These are phyloP conservation scores for Phataginus tetradactyla DNA, from an alignment of 2,797 vertebrate genomes.

Conservation along the genomic window DNA sequence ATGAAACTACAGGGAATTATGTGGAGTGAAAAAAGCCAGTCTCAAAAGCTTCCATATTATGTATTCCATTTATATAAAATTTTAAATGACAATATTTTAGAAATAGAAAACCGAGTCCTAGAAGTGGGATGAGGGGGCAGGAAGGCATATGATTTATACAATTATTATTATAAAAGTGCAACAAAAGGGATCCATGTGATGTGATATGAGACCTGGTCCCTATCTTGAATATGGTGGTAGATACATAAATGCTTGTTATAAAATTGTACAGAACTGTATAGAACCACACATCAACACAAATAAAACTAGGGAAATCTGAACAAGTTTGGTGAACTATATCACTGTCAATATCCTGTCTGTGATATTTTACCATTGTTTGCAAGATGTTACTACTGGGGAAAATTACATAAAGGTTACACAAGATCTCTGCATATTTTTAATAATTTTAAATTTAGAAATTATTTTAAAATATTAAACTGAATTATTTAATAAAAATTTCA, in stretches of 20 bases:
- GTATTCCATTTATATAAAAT: neutral
- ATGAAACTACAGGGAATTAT: neutral
- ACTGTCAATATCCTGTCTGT: neutral
- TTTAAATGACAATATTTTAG: neutral
- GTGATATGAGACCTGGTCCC: neutral
- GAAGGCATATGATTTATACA: neutral
- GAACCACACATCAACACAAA: neutral
- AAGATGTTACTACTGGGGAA: neutral
- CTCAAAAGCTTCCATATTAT: neutral
- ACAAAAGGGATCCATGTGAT: neutral
- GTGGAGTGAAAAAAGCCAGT: neutral
- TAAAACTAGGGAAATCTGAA: neutral
- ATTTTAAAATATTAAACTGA: neutral
- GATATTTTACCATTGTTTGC: neutral
- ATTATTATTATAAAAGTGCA: neutral
- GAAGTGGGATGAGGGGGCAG: rapidly evolving
- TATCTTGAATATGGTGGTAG: neutral
- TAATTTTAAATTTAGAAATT: neutral
- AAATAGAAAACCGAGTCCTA: neutral
- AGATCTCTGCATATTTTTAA: neutral
- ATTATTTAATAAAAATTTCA: neutral
- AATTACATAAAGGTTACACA: neutral
- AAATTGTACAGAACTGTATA: neutral
- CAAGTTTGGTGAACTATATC: neutral
- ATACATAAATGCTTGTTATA: neutral